phyloP scores from a whole-genome alignment of 2,888 invertebrate genomes.

The Torymus tubicola region DNA sequence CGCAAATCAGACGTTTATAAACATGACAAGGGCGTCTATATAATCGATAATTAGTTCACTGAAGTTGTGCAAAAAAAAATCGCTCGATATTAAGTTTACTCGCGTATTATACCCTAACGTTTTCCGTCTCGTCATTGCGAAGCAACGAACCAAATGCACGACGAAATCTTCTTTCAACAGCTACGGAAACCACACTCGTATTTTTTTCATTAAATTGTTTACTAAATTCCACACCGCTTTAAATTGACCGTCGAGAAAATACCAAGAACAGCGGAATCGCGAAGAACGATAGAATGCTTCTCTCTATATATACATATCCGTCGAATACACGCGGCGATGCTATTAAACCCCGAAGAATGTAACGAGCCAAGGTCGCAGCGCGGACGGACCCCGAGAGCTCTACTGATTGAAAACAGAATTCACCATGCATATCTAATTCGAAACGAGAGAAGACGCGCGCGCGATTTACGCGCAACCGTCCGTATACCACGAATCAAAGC shows the following conservation, averaged over 20 bases:
- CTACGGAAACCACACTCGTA: no score
- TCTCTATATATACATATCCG: no score
- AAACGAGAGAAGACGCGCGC: not conserved
- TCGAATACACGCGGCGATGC: not conserved
- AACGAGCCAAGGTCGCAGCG: not conserved
- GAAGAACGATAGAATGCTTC: no score
- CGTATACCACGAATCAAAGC: no score
- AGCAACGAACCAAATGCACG: no score
- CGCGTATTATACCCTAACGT: not conserved
- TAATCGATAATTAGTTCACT: slow-evolving; percentile 36
- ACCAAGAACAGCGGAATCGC: no score
- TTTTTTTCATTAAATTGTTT: no score
- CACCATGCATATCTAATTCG: slow-evolving; percentile 15
- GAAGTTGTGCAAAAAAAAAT: slow-evolving; percentile 6
- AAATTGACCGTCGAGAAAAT: no score
- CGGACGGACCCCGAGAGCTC: no score
- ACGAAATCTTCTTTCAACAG: no score
- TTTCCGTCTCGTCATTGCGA: no score
- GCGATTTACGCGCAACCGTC: not conserved
- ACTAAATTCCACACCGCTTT: no score
- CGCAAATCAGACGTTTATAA: slow-evolving; percentile 6
- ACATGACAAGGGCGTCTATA: slow-evolving; percentile 38
- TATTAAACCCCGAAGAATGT: not conserved
- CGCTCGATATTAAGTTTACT: not conserved
- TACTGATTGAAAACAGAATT: slow-evolving; percentile 28